phyloP scores from a whole-genome alignment of 2,113 vertebrate species.

The Podarcis cretensis region DNA sequence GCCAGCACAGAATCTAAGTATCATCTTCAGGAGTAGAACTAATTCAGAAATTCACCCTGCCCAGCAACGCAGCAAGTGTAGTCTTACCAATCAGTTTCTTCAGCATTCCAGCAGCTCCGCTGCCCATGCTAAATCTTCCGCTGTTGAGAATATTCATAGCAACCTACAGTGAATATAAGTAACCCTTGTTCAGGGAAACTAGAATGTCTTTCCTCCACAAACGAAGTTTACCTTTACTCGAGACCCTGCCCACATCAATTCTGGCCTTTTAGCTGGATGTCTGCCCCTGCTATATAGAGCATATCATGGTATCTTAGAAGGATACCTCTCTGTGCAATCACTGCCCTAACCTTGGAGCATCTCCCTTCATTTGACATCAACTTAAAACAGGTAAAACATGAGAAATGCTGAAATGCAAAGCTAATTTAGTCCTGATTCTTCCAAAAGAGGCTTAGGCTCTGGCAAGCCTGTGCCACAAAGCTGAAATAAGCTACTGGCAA shows the following conservation, averaged over 20 bases:
- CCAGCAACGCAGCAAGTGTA: background rate
- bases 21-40: background rate
- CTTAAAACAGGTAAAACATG: background rate
- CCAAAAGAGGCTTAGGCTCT: background rate
- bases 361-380: background rate
- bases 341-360: background rate
- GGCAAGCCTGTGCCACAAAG: background rate
- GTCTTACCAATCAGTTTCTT: conserved; percentile 89
- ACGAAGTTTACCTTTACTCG: too few species aligned
- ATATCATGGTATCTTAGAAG: background rate
- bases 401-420: background rate
- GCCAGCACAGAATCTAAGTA: background rate
- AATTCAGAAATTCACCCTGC: background rate
- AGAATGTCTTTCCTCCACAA: background rate
- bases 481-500: background rate
- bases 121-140: conserved; percentile 95
- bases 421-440: background rate
- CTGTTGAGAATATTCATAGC: conserved; percentile 97
- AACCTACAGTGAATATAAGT: conserved; percentile 75
- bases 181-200: background rate
- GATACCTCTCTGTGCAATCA: background rate
- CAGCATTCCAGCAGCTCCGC: conserved; percentile 86
- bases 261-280: background rate
- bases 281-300: background rate
- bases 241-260: background rate